Evolutionary conservation across 1,140 invertebrate species (phyloP).

Genomic region (Lepidurus packardi): DNA sequence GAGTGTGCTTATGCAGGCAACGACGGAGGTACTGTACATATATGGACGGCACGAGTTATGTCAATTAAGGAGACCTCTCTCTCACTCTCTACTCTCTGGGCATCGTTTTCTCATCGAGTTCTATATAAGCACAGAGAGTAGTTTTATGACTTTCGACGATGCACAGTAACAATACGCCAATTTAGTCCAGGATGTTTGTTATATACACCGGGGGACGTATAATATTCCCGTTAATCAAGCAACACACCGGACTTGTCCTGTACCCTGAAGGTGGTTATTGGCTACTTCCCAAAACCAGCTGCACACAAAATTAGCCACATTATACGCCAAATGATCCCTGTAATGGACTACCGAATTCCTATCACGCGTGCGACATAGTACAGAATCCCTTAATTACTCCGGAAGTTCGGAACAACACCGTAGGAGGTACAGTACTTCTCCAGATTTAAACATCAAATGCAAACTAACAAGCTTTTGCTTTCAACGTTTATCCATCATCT

Average conservation of each 20-base stretch:
- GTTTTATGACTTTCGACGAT: too few species aligned
- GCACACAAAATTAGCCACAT: not conserved
- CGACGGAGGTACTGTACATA: too few species aligned
- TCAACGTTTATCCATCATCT: too few species aligned
- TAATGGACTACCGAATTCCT: not conserved
- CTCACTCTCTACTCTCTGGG: too few species aligned
- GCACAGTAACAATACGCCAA: too few species aligned
- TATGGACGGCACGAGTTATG: not conserved
- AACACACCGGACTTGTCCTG: not conserved
- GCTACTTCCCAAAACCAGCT: not conserved
- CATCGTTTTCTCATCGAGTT: too few species aligned
- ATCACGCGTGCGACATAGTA: not conserved
- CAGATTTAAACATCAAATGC: too few species aligned
- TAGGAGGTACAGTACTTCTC: too few species aligned
- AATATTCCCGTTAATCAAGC: constrained; percentile 8
- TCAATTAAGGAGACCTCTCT: not conserved
- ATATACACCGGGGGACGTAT: not conserved
- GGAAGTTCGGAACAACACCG: not conserved
- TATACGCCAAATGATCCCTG: not conserved
- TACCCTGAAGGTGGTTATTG: not conserved
- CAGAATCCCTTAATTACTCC: not conserved
- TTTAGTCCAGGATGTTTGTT: not conserved
- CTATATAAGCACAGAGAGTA: too few species aligned
- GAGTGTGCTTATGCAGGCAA: too few species aligned
- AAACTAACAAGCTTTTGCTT: too few species aligned